A percentile compares a stretch with the other conserved stretches of the same genome.
phyloP scores from a whole-genome alignment of 2,113 vertebrate genomes.

The Panthera uncia region DNA sequence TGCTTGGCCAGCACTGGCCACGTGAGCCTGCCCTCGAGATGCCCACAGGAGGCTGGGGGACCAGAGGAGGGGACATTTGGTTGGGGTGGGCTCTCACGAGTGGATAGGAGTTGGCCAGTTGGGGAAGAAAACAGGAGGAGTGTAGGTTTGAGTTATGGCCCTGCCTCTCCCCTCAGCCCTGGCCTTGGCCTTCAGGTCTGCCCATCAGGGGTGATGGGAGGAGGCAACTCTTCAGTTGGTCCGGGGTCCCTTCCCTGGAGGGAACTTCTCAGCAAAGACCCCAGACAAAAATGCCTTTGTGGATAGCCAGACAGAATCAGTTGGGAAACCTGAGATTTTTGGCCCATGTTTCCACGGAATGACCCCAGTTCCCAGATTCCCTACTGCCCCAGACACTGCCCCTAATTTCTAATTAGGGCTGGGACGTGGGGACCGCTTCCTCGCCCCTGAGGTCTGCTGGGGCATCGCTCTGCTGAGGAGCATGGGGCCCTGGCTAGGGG shows the following conservation, averaged over 20 bases:
- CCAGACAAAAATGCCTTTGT: not conserved
- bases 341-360: not conserved
- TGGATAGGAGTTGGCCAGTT: not conserved
- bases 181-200: not conserved
- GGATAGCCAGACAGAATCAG: not conserved
- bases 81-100: not conserved
- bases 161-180: not conserved
- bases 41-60: not conserved
- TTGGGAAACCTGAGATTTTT: not conserved
- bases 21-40: not conserved
- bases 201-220: not conserved
- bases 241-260: not conserved
- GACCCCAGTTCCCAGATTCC: not conserved
- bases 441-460: not conserved
- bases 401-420: not conserved
- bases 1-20: accelerated
- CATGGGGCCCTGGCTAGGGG: too few species aligned
- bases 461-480: not conserved
- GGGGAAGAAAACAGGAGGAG: too few species aligned
- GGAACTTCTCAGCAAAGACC: not conserved
- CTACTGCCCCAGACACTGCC: accelerated
- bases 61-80: not conserved
- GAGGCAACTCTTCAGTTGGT: not conserved
- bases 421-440: accelerated
- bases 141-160: not conserved